Evolutionary conservation across 1,140 invertebrate species (phyloP).

Genomic region (Heliconius congener): DNA sequence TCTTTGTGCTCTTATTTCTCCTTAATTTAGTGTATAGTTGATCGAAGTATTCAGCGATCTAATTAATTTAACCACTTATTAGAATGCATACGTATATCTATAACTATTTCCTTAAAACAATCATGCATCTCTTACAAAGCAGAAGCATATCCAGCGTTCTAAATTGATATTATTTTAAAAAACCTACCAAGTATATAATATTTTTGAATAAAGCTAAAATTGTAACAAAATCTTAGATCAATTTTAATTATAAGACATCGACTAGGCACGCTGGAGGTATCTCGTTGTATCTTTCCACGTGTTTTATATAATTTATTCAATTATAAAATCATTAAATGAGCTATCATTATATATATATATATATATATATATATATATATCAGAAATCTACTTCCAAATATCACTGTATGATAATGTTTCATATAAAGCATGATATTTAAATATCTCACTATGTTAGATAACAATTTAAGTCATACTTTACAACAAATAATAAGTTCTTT

Average conservation of each 20-base stretch:
- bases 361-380: too few relatives aligned
- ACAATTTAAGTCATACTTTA: background rate
- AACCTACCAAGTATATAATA: background rate
- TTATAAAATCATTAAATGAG: background rate
- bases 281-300: background rate
- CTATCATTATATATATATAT: too few relatives aligned
- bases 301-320: background rate
- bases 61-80: background rate
- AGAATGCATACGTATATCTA: background rate
- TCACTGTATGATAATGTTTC: background rate
- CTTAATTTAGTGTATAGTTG: too few relatives aligned
- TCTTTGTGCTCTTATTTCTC: too few relatives aligned
- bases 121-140: background rate
- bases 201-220: background rate
- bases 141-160: background rate
- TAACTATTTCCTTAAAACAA: background rate
- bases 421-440: background rate
- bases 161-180: background rate
- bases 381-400: too few relatives aligned
- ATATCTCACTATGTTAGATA: background rate
- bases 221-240: background rate
- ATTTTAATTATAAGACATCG: background rate
- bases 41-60: too few relatives aligned
- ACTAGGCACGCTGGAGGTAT: conserved; percentile 13
- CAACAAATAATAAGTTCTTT: background rate